These are phyloP conservation scores for Ophraella communa DNA, from an alignment of 2,888 invertebrate species.

Conservation along the genomic window DNA sequence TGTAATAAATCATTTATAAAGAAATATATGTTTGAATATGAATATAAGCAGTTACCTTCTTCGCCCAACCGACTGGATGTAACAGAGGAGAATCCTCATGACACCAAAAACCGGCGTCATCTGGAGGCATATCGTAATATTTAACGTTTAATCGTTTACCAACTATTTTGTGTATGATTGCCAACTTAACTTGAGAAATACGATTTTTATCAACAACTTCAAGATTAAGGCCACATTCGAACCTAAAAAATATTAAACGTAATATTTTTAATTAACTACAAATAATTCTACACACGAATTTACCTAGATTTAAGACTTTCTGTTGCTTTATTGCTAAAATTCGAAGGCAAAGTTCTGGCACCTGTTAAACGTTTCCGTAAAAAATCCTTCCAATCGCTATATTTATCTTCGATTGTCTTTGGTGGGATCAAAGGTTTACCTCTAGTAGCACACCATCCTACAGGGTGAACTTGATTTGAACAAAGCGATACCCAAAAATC, in stretches of 20 bases:
- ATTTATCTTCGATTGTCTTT: constrained; percentile 89
- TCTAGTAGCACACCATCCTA: constrained; percentile 97
- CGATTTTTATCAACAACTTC: constrained; percentile 97
- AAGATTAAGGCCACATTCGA: constrained; percentile 81
- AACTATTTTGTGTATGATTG: constrained; percentile 87
- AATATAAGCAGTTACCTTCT: constrained; percentile 59
- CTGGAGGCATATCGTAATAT: constrained; percentile 82
- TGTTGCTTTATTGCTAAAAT: constrained; percentile 87
- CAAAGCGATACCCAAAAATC: constrained; percentile 98
- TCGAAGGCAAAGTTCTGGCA: constrained; percentile 91
- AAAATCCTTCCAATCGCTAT: constrained; percentile 96
- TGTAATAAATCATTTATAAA: no score
- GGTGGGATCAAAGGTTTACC: constrained; percentile 96
- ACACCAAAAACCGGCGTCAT: constrained; percentile 94
- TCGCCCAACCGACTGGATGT: constrained; percentile 97
- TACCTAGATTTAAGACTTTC: constrained; percentile 77
- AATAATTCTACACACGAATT: not conserved
- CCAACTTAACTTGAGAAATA: constrained; percentile 88
- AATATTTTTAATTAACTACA: not conserved
- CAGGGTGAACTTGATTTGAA: constrained; percentile 93
- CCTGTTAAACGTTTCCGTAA: constrained; percentile 90
- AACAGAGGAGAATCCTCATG: constrained; percentile 94
- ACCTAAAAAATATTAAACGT: constrained; percentile 64
- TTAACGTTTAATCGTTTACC: constrained; percentile 91
- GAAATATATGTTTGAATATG: no score